These are phyloP conservation scores for Lithobates sylvaticus DNA, from an alignment of 2,797 vertebrate genomes.

Conservation along the genomic window DNA sequence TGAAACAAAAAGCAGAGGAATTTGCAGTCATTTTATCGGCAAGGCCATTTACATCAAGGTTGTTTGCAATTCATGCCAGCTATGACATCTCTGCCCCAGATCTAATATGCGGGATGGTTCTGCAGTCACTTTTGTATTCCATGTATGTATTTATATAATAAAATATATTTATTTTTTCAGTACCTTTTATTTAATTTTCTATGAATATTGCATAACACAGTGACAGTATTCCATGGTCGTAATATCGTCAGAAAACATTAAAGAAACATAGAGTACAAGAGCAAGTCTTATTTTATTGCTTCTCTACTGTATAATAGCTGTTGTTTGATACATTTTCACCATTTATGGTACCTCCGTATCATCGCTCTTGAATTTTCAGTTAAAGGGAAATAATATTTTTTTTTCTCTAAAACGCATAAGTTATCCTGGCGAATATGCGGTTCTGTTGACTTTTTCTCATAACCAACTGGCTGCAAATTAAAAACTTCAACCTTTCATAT, in stretches of 20 bases:
- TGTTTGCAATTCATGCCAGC: conserved; percentile 5
- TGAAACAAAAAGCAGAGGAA: not conserved
- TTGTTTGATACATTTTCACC: not conserved
- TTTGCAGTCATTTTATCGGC: not conserved
- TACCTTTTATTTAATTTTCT: conserved; percentile 92
- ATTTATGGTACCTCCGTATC: too few species aligned
- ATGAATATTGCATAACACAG: conserved; percentile 80
- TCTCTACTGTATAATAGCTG: not conserved
- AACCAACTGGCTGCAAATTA: too few species aligned
- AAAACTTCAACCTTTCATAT: too few species aligned
- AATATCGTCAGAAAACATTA: conserved; percentile 3
- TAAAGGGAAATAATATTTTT: not conserved
- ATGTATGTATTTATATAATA: conserved; percentile 92
- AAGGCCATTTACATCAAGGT: conserved; percentile 28
- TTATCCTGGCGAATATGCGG: too few species aligned
- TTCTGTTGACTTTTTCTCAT: too few species aligned
- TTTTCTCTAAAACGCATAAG: too few species aligned
- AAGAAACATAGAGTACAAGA: conserved; percentile 28
- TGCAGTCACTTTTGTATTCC: conserved; percentile 78
- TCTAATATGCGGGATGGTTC: conserved; percentile 1
- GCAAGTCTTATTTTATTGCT: conserved; percentile 3
- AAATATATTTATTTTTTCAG: conserved; percentile 97
- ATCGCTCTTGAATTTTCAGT: not conserved
- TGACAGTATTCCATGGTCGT: conserved; percentile 81
- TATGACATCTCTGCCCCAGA: not conserved